Conservation (phyloP, 2,113 vertebrate genomes). For the Sylvia atricapilla region DNA sequence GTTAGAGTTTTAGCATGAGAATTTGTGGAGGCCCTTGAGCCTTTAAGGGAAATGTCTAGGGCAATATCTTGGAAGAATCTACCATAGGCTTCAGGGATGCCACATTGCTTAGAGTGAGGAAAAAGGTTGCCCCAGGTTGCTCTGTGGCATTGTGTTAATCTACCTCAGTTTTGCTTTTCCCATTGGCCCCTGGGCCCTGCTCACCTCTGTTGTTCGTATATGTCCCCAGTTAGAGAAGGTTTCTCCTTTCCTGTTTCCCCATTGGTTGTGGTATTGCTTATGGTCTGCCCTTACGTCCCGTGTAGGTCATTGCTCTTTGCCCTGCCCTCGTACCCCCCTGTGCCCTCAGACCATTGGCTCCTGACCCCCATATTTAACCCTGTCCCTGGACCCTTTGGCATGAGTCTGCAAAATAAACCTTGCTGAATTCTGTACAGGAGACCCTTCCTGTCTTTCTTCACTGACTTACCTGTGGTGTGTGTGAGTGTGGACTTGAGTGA, state of each 20-base stretch:
- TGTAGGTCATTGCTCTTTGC: no score
- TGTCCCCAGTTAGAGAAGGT: not conserved
- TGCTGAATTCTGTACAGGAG: not conserved
- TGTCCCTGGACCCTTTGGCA: not conserved
- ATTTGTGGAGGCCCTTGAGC: not conserved
- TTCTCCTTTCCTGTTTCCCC: not conserved
- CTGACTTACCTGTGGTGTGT: not conserved
- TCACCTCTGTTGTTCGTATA: not conserved
- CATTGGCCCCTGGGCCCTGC: not conserved
- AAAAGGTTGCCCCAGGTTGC: not conserved
- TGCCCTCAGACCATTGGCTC: not conserved
- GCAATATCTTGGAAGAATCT: not conserved
- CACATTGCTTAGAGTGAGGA: not conserved
- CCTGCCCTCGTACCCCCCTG: not conserved
- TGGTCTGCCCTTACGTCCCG: no score
- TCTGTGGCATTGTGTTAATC: not conserved
- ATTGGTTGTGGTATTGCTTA: no score
- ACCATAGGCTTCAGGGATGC: not conserved
- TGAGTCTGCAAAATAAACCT: not conserved
- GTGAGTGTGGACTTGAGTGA: no score
- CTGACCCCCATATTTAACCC: not conserved
- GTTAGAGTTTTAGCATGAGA: not conserved
- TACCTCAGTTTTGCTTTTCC: not conserved
- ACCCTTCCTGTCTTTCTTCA: not conserved
- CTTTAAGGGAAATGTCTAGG: not conserved